phyloP scores from a whole-genome alignment of 1,140 invertebrate genomes.

The Asbolus verrucosus region DNA sequence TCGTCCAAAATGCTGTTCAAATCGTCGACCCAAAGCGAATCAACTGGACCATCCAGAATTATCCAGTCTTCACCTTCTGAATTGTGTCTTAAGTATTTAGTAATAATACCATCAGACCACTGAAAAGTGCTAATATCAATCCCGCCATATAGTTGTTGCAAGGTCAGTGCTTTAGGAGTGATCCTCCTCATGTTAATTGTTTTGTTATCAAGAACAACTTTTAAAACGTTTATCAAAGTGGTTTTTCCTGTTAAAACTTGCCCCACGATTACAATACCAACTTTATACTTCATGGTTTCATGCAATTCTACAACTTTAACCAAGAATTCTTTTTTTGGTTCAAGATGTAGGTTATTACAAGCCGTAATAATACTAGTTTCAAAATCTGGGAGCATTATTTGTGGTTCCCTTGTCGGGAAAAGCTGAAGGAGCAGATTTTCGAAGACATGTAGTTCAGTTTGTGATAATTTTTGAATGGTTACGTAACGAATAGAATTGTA shows the following conservation, averaged over 20 bases:
- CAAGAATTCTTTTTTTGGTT: slow-evolving; percentile 76
- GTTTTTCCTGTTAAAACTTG: slow-evolving; percentile 79
- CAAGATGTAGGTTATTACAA: slow-evolving; percentile 75
- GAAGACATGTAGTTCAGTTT: slow-evolving; percentile 87
- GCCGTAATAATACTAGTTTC: slow-evolving; percentile 59
- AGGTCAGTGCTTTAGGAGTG: slow-evolving; percentile 91
- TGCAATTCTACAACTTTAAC: slow-evolving; percentile 77
- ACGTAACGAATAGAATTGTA: slow-evolving; percentile 81
- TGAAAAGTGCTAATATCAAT: slow-evolving; percentile 86
- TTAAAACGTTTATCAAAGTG: slow-evolving; percentile 53
- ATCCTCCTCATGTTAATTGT: slow-evolving; percentile 72
- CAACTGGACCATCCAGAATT: slow-evolving; percentile 89
- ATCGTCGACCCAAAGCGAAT: slow-evolving; percentile 93
- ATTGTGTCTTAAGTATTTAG: slow-evolving; percentile 76
- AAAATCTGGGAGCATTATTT: not conserved
- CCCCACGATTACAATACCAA: slow-evolving; percentile 85
- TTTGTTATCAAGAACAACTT: slow-evolving; percentile 29
- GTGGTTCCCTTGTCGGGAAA: slow-evolving; percentile 75
- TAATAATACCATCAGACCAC: slow-evolving; percentile 89
- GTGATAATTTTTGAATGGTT: slow-evolving; percentile 90
- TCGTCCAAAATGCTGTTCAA: slow-evolving; percentile 88
- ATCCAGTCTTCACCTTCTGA: slow-evolving; percentile 79
- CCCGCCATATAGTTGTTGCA: slow-evolving; percentile 88
- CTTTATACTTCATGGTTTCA: slow-evolving; percentile 84
- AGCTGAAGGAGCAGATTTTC: slow-evolving; percentile 90